These are phyloP conservation scores for Mythimna impura DNA, from an alignment of 2,888 invertebrate species.

Conservation along the genomic window DNA sequence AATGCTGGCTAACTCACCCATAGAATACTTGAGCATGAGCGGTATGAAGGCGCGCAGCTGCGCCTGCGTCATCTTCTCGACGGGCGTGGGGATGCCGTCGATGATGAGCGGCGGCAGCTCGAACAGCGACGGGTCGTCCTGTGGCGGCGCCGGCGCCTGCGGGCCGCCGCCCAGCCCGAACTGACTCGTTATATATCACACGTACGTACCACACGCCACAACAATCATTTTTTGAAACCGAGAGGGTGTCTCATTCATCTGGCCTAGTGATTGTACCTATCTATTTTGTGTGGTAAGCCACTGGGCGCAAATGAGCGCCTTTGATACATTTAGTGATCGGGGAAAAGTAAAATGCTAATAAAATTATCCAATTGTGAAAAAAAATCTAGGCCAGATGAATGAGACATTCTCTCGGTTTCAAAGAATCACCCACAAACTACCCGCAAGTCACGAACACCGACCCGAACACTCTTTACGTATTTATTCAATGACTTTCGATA, in stretches of 20 bases:
- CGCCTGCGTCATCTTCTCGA: constrained; percentile 99
- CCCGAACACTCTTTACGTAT: too few species aligned
- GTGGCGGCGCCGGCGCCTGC: constrained; percentile 89
- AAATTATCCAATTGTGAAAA: too few species aligned
- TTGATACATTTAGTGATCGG: too few species aligned
- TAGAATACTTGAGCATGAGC: constrained; percentile 93
- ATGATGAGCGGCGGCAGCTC: constrained; percentile 98
- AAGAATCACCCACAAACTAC: background rate
- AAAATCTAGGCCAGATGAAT: too few species aligned
- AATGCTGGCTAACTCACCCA: constrained; percentile 89
- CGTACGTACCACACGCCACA: background rate
- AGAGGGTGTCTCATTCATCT: too few species aligned
- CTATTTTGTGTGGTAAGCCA: too few species aligned
- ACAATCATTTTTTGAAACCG: too few species aligned
- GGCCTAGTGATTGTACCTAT: too few species aligned
- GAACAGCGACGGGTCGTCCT: constrained; percentile 97
- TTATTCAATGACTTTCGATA: background rate
- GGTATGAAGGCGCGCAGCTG: constrained; percentile 99
- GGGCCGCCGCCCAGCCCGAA: constrained; percentile 87
- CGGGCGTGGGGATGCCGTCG: constrained; percentile 99
- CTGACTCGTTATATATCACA: constrained; percentile 76
- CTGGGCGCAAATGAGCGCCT: too few species aligned
- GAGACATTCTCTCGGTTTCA: too few species aligned
- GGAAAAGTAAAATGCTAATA: too few species aligned
- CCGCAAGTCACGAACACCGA: too few species aligned